Percentiles rank a stretch among this genome's conserved stretches.
Conservation (phyloP, 2,797 vertebrate species). For the Urocyon cinereoargenteus region DNA sequence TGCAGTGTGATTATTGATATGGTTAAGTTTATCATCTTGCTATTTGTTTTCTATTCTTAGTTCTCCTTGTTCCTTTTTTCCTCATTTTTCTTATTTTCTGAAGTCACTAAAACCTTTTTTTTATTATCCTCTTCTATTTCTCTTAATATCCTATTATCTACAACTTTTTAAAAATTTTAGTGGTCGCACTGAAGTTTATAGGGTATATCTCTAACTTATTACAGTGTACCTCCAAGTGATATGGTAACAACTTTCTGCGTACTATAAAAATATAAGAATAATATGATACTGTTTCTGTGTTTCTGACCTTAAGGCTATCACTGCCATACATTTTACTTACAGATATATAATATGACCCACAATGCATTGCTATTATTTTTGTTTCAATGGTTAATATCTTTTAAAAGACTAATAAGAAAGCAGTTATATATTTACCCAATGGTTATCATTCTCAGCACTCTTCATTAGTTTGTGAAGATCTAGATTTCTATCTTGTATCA, state of each 20-base stretch:
- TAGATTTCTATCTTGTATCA: neutral
- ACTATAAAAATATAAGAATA: slow-evolving; percentile 2
- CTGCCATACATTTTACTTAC: neutral
- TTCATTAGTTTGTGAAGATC: neutral
- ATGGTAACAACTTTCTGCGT: neutral
- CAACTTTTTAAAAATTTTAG: neutral
- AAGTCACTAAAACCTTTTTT: neutral
- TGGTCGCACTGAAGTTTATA: neutral
- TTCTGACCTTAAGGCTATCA: neutral
- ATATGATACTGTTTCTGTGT: neutral
- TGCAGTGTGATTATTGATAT: neutral
- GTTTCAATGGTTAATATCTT: neutral
- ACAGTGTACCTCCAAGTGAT: neutral
- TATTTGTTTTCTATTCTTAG: neutral
- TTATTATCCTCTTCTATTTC: neutral
- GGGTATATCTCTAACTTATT: neutral
- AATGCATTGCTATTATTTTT: neutral
- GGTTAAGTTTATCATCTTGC: neutral
- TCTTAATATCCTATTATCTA: neutral
- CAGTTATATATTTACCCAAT: neutral
- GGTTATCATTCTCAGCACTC: neutral
- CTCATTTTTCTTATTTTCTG: neutral
- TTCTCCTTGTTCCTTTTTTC: neutral
- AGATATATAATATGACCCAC: neutral
- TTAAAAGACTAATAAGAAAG: neutral